Evolutionary conservation across 2,888 invertebrate species (phyloP), one percentile per base, ranked within the genome.

Genomic region (Hesperia comma): DNA sequence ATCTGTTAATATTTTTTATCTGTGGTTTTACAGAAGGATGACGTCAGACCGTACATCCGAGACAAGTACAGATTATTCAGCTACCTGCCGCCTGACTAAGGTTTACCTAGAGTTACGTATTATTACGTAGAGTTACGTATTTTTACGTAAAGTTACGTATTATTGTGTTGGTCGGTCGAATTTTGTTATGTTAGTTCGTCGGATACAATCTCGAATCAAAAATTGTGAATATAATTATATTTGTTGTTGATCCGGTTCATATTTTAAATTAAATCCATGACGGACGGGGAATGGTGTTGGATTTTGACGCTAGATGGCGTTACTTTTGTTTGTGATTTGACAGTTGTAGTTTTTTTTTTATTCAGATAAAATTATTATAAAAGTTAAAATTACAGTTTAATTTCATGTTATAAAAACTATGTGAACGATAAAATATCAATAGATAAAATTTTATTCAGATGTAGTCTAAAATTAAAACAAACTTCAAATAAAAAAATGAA

Each of bases 31-130:
- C 93, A 97, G 97, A 96, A 96, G 82, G 97, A 97, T 84, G 99
- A 99, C 86, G 98, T 99, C 0, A 94, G 99, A 70, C 98, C 98
- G 2, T 96, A 96, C 87, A 98, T 99, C 75, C 94, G 98, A 68
- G 97, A 98, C 78, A 96, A 97, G 81, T 99, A 96, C 92, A 96
- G 97, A 80, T 94, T 98, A 8, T 97, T 97, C 90, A 97, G 97
- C 81, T 96, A 97, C 83, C 90, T 98, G 77, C 97, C 98, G 53
- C 97, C 97, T 3, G 97, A 97, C 87, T 97, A 96, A 70, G 40
- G 61, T 40, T 10, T 21, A 58, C 12, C 61, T 33, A 43, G 41
- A 1, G 37, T 37, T 10, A 37, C 37, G 12, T 37, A n/a, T n/a
- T n/a, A n/a, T 10, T 21, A 58, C 12, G 63, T 33, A 43, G 41